Percentiles rank a stretch among this genome's conserved stretches.
Conservation (phyloP, 2,888 invertebrate species). For the Sphaerophoria taeniata region DNA sequence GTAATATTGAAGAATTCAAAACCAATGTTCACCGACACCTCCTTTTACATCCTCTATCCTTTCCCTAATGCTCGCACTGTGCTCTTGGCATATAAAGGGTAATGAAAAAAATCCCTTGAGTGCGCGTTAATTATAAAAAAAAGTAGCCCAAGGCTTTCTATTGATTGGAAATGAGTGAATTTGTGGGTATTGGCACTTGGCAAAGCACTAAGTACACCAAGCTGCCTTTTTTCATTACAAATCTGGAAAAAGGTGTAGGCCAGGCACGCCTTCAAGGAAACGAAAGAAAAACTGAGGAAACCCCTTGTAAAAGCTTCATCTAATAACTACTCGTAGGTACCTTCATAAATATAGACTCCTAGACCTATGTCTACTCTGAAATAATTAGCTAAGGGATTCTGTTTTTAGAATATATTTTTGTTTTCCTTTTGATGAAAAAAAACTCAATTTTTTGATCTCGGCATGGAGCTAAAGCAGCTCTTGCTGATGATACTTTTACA, state of each 20-base stretch:
- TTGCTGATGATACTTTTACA: conserved; percentile 19
- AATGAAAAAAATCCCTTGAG: too few relatives aligned
- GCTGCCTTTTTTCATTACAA: conserved; percentile 32
- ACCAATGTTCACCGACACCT: too few relatives aligned
- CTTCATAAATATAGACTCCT: neutral
- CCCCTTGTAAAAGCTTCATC: conserved; percentile 43
- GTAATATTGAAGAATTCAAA: too few relatives aligned
- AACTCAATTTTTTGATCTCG: conserved; percentile 44
- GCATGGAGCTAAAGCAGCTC: neutral
- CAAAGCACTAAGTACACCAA: conserved; percentile 17
- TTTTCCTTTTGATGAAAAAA: conserved; percentile 12
- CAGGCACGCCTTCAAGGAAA: neutral
- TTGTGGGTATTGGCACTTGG: conserved; percentile 5
- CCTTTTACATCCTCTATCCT: too few relatives aligned
- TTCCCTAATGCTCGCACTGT: too few relatives aligned
- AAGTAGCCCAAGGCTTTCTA: conserved; percentile 61
- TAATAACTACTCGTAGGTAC: neutral
- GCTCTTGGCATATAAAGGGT: too few relatives aligned
- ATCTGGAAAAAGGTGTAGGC: neutral
- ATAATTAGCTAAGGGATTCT: conserved; percentile 60
- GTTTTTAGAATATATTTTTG: conserved; percentile 27
- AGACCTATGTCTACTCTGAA: conserved; percentile 11
- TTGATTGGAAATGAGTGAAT: conserved; percentile 41
- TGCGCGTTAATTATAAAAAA: too few relatives aligned
- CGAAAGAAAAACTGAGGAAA: conserved; percentile 6